Evolutionary conservation across 2,888 invertebrate species (phyloP).

Genomic region (Folsomia manolachei): DNA sequence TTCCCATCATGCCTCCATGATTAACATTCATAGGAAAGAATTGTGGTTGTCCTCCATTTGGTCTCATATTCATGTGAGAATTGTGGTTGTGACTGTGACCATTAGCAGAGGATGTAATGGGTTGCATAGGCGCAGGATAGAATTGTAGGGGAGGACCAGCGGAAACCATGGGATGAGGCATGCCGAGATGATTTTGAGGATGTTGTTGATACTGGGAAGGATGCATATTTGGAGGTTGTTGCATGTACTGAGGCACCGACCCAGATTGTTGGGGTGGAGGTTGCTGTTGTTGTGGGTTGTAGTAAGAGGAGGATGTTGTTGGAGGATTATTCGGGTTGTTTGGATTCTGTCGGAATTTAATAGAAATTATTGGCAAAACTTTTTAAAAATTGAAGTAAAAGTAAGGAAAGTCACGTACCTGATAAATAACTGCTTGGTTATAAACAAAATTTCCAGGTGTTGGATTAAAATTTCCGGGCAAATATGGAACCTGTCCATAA

Average conservation of each 20-base stretch:
- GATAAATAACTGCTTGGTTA: constrained; percentile 47
- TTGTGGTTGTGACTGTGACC: constrained; percentile 29
- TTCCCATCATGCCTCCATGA: constrained; percentile 36
- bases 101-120: constrained; percentile 39
- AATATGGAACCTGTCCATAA: constrained; percentile 46
- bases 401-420: constrained; percentile 26
- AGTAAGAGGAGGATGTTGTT: constrained; percentile 40
- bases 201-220: constrained; percentile 40
- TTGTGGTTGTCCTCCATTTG: constrained; percentile 33
- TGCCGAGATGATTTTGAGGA: constrained; percentile 28
- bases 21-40: constrained; percentile 48
- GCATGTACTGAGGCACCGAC: constrained; percentile 30
- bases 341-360: too few species aligned
- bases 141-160: constrained; percentile 50
- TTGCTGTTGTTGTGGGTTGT: constrained; percentile 39
- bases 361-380: background rate
- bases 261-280: constrained; percentile 25
- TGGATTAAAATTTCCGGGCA: constrained; percentile 47
- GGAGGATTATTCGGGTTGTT: constrained; percentile 36
- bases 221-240: constrained; percentile 37
- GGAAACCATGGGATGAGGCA: constrained; percentile 42
- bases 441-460: constrained; percentile 48
- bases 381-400: background rate
- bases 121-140: constrained; percentile 44
- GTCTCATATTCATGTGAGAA: constrained; percentile 37